These are phyloP conservation scores for Cuniculus paca DNA, from an alignment of 2,797 vertebrate species.

Conservation along the genomic window DNA sequence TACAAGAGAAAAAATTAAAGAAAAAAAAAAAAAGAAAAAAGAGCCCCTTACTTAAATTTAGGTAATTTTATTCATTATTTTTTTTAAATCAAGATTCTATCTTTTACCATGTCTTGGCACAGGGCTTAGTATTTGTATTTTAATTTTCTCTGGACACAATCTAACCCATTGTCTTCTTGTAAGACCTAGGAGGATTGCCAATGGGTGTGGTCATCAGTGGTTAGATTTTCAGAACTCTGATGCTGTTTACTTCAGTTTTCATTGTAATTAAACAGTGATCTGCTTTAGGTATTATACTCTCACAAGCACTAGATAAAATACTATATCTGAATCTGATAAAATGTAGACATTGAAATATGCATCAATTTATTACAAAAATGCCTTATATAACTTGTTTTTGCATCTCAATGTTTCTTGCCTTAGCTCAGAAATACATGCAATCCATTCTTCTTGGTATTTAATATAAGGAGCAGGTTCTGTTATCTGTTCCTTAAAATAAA, in stretches of 20 bases:
- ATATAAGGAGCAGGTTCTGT: neutral
- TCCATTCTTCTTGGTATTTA: slow-evolving; percentile 10
- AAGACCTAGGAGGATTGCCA: slow-evolving; percentile 69
- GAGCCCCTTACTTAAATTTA: neutral
- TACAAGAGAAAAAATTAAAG: neutral
- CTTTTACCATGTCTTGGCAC: slow-evolving; percentile 50
- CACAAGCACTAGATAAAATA: slow-evolving; percentile 44
- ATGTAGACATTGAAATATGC: neutral
- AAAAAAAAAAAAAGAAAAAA: neutral
- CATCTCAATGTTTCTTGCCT: neutral
- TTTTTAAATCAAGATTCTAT: slow-evolving; percentile 43
- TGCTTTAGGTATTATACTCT: slow-evolving; percentile 64
- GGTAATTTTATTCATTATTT: slow-evolving; percentile 62
- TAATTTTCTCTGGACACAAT: slow-evolving; percentile 68
- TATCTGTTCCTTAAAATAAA: neutral
- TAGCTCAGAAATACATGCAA: slow-evolving; percentile 10
- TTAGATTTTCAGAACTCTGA: slow-evolving; percentile 71
- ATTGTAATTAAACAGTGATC: slow-evolving; percentile 72
- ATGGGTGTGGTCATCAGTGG: slow-evolving; percentile 72
- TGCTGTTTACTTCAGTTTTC: slow-evolving; percentile 72
- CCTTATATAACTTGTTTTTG: neutral
- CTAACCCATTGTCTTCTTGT: slow-evolving; percentile 72
- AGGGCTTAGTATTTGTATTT: slow-evolving; percentile 49
- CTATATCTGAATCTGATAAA: slow-evolving; percentile 37
- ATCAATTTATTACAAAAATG: slow-evolving; percentile 49